phyloP scores from a whole-genome alignment of 2,113 vertebrate genomes.

The Sphaerodactylus townsendi region DNA sequence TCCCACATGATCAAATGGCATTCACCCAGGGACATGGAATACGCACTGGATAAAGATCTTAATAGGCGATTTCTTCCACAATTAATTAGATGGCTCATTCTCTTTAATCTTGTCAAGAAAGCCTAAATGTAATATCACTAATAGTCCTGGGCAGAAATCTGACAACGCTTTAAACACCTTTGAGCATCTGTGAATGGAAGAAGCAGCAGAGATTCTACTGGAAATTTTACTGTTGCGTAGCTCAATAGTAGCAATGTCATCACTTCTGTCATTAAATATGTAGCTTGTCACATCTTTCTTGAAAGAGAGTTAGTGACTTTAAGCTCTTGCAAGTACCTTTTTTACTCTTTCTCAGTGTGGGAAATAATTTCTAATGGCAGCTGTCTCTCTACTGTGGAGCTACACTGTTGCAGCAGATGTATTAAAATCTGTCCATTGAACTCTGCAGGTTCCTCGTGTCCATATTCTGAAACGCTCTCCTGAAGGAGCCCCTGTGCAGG shows the following conservation, averaged over 20 bases:
- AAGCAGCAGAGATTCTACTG: neutral
- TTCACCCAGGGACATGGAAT: too few relatives aligned
- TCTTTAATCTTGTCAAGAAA: neutral
- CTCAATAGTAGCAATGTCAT: neutral
- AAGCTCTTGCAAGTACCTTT: neutral
- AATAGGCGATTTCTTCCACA: too few relatives aligned
- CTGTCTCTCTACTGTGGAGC: neutral
- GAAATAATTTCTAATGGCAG: neutral
- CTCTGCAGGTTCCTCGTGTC: constrained; percentile 72
- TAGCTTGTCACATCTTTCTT: neutral
- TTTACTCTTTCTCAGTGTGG: neutral
- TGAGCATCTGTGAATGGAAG: neutral
- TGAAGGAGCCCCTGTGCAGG: constrained; percentile 85
- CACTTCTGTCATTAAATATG: neutral
- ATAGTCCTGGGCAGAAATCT: neutral
- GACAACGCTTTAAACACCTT: neutral
- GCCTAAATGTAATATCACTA: neutral
- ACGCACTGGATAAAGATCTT: too few relatives aligned
- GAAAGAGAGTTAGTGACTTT: neutral
- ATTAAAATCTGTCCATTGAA: neutral
- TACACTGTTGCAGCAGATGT: neutral
- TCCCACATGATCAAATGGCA: too few relatives aligned
- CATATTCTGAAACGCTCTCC: constrained; percentile 80
- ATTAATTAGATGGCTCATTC: neutral
- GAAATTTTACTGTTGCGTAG: neutral